Percentiles rank a stretch among this genome's conserved stretches.
These are phyloP conservation scores for Napeogenes sylphis DNA, from an alignment of 2,888 invertebrate genomes.

Conservation along the genomic window DNA sequence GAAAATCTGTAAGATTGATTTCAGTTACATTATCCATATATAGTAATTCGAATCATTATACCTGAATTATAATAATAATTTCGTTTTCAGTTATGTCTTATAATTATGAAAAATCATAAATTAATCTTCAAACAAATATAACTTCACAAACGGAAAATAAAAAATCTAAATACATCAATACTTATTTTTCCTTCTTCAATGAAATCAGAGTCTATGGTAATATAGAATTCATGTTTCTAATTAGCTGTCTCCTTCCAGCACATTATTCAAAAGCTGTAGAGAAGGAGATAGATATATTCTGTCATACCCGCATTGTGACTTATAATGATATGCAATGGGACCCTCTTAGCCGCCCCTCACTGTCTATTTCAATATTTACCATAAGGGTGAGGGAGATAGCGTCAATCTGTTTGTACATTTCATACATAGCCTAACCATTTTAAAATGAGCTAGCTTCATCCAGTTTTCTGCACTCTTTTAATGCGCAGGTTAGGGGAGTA, in stretches of 20 bases:
- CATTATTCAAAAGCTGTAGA: slow-evolving; percentile 20
- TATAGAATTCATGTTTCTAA: slow-evolving; percentile 45
- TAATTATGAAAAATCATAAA: neutral
- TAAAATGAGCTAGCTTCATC: slow-evolving; percentile 37
- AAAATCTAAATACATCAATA: slow-evolving; percentile 4
- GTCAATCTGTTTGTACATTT: slow-evolving; percentile 27
- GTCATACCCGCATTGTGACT: slow-evolving; percentile 38
- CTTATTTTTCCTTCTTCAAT: slow-evolving; percentile 18
- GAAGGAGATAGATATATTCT: slow-evolving; percentile 44
- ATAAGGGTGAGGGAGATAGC: slow-evolving; percentile 36
- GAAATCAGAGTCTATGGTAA: slow-evolving; percentile 32
- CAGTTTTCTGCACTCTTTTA: slow-evolving; percentile 29
- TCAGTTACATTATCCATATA: neutral
- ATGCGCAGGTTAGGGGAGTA: slow-evolving; percentile 32
- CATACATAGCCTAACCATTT: slow-evolving; percentile 15
- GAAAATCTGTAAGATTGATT: neutral
- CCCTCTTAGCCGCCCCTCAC: slow-evolving; percentile 46
- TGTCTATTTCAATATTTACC: slow-evolving; percentile 31
- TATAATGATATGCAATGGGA: slow-evolving; percentile 65
- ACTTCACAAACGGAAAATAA: neutral
- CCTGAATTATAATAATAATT: neutral
- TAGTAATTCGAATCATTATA: neutral
- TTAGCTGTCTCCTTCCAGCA: slow-evolving; percentile 36
- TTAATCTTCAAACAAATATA: neutral
- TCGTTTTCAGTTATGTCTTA: neutral